Evolutionary conservation across 2,113 vertebrate genomes (phyloP).

Genomic region (Empidonax traillii): DNA sequence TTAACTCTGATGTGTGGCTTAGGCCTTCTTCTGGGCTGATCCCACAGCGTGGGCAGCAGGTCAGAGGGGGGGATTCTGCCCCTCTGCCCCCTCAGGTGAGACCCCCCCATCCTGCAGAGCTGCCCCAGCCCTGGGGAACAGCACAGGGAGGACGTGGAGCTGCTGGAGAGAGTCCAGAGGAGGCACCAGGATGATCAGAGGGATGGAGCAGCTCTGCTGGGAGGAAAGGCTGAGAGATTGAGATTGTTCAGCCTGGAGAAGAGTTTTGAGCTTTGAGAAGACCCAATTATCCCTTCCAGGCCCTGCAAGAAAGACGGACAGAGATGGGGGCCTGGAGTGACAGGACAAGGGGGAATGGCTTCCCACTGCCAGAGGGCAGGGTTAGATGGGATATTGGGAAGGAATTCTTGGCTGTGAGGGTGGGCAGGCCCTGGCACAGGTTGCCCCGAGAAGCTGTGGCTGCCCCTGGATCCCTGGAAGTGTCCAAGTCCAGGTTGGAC

Average conservation of each 20-base stretch:
- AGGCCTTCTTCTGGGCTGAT: not conserved
- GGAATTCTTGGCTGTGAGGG: no score
- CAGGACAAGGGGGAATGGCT: not conserved
- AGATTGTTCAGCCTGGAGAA: not conserved
- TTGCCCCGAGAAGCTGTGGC: not conserved
- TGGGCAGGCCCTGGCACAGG: not conserved
- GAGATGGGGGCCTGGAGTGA: not conserved
- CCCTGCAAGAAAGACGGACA: not conserved
- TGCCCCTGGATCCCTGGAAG: not conserved
- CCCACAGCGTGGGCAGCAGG: not conserved
- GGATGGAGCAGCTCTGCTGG: not conserved
- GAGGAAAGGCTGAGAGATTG: not conserved
- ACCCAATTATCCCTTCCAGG: not conserved
- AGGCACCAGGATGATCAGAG: not conserved
- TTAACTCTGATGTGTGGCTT: not conserved
- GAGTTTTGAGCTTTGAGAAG: not conserved
- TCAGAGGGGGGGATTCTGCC: not conserved
- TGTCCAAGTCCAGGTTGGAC: not conserved
- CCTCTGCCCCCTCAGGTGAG: not conserved
- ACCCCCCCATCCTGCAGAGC: not conserved
- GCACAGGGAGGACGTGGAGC: fast-evolving
- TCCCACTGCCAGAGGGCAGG: not conserved
- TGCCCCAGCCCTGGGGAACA: not conserved
- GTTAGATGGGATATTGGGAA: no score
- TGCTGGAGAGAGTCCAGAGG: not conserved